Base-by-base conservation (phyloP, 2,113 vertebrate genomes). In the Otolemur garnettii region DNA sequence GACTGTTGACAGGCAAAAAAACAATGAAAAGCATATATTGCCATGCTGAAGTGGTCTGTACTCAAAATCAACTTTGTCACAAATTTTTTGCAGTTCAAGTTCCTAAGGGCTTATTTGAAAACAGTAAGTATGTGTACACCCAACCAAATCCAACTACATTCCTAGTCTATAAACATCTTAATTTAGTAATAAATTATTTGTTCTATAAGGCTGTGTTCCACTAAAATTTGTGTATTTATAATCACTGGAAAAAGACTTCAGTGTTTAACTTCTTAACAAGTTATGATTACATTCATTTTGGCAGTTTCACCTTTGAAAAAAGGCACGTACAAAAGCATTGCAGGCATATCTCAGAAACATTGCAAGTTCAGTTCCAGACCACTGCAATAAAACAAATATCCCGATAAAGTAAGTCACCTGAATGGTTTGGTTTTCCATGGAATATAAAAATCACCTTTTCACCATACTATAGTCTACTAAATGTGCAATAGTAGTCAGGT, bases 81-180 rank as follows among this genome's bases (percentile, higher is more conserved):
- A 92, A 77, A 85, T 68, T 45, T 85, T 95, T 94, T 85, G 6
- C 19, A 90, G 71, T 55, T 95, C 18, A 26, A 6, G 86, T 80
- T 96, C 93, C 60, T 64, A 53, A 4, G 5, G 62, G 35, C 82
- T 80, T 84, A 45, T 85, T 92, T 89, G 64, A 66, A 62, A 68
- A 72, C 0, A 4, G 66, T 96, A 96, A 95, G 95, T 86, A 71
- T 88, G 53, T 84, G 57, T 82, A 14, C 21, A 96, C 66, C 35
- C 72, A 94, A 88, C 50, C 72, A 96, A 95, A 19, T 91, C 62
- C 85, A 96, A 97, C 85, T 91, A 91, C 86, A 86, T 94, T 97
- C 28, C 60, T 86, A 13, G 17, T 86, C 90, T 95, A 96, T 64
- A 95, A 93, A 91, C 24, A 60, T 90, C 80, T 92, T 92, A 96